phyloP scores from a whole-genome alignment of 2,888 invertebrate species.

The Slavum lentiscoides region DNA sequence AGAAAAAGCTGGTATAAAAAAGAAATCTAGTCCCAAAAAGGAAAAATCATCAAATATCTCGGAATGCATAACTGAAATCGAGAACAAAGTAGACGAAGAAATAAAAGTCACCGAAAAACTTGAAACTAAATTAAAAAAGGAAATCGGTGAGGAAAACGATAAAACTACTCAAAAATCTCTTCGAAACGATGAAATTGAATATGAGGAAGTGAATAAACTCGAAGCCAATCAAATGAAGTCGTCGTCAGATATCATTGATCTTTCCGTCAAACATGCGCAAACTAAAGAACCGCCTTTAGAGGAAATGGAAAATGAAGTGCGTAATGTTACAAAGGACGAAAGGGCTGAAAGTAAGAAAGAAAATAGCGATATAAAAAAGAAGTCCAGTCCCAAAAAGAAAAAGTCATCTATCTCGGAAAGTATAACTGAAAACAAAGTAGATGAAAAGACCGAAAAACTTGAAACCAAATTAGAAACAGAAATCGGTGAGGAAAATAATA shows the following conservation, averaged over 20 bases:
- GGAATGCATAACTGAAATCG: constrained; percentile 20
- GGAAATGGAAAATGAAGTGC: neutral
- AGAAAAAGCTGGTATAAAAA: neutral
- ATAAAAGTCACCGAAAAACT: neutral
- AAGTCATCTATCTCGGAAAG: neutral
- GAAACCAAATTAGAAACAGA: constrained; percentile 55
- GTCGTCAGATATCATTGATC: neutral
- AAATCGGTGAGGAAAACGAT: constrained; percentile 55
- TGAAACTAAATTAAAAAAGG: constrained; percentile 54
- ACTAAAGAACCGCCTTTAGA: neutral
- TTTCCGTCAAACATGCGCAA: neutral
- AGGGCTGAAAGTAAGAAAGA: neutral
- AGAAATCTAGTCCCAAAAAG: neutral
- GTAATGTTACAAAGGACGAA: neutral
- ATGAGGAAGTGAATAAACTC: constrained; percentile 55
- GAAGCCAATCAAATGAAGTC: constrained; percentile 47
- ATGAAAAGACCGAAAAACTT: neutral
- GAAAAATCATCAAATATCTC: neutral
- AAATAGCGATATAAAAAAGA: neutral
- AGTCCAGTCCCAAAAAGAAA: neutral
- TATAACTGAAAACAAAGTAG: constrained; percentile 33
- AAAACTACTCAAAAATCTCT: neutral
- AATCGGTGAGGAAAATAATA: constrained; percentile 55
- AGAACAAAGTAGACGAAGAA: constrained; percentile 3
- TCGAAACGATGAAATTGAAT: constrained; percentile 57